Evolutionary conservation across 2,888 invertebrate species (phyloP).

Genomic region (Drosophila leonis): DNA sequence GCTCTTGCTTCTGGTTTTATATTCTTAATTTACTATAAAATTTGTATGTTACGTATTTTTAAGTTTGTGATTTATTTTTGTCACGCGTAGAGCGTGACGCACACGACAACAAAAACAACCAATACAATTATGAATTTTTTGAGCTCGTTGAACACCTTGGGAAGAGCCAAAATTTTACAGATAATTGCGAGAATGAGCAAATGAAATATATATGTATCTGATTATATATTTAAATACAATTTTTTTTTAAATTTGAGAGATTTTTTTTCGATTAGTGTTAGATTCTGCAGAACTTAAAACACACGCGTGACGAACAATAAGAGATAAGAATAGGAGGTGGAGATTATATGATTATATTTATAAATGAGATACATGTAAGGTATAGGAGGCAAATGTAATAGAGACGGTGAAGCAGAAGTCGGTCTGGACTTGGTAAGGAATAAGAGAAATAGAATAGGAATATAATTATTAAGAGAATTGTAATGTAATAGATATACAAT

Average conservation of each 20-base stretch:
- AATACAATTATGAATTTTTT: constrained; percentile 19
- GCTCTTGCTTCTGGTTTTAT: not conserved
- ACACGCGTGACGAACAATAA: too few species aligned
- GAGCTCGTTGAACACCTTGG: constrained; percentile 34
- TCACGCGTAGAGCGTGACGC: constrained; percentile 65
- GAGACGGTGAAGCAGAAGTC: not conserved
- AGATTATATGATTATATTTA: too few species aligned
- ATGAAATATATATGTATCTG: not conserved
- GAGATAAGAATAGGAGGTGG: not conserved
- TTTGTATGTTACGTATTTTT: constrained; percentile 65
- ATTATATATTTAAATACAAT: too few species aligned
- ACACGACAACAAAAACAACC: constrained; percentile 32
- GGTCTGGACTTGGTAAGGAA: not conserved
- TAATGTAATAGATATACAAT: constrained; percentile 23
- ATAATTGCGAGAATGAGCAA: constrained; percentile 3
- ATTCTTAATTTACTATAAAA: constrained; percentile 65
- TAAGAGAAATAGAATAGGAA: not conserved
- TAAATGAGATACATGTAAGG: not conserved
- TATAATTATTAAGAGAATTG: too few species aligned
- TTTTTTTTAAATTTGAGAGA: too few species aligned
- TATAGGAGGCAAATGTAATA: not conserved
- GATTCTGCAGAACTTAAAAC: too few species aligned
- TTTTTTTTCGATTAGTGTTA: too few species aligned
- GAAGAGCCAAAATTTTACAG: constrained; percentile 3
- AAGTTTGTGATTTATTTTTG: constrained; percentile 75